These are phyloP conservation scores for Microplitis deprimator DNA, from an alignment of 2,888 invertebrate species.

Conservation along the genomic window DNA sequence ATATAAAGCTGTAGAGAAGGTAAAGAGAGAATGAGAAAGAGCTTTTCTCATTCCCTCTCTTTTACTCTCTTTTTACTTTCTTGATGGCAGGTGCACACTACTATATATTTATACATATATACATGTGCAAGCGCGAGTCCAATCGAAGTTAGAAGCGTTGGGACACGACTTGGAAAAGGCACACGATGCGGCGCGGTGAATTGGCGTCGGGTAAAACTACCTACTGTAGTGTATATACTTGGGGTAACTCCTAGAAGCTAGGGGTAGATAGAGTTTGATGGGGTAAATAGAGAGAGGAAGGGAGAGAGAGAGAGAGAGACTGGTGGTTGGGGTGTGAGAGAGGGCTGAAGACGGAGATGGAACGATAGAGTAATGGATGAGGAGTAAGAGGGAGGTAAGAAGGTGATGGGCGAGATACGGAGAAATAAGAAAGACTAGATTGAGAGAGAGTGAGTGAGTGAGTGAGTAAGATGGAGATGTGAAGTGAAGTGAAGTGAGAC, in stretches of 20 bases:
- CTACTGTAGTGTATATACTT: not conserved
- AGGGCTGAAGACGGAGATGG: not conserved
- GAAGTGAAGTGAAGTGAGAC: not conserved
- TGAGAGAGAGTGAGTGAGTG: not conserved
- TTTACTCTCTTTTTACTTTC: slow-evolving; percentile 2
- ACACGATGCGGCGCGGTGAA: slow-evolving; percentile 32
- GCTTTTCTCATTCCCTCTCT: not conserved
- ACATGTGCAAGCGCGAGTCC: slow-evolving; percentile 14
- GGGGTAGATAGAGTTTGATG: not conserved
- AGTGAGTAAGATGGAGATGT: not conserved
- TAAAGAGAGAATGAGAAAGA: not conserved
- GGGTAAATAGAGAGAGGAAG: not conserved
- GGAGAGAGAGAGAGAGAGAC: not conserved
- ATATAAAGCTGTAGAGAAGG: not conserved
- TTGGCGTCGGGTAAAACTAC: slow-evolving; percentile 8
- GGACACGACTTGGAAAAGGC: slow-evolving; percentile 29
- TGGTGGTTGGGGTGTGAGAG: not conserved
- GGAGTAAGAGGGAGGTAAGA: not conserved
- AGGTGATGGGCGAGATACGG: not conserved
- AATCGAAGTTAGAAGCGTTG: slow-evolving; percentile 38
- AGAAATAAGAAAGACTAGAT: not conserved
- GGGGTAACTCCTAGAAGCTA: not conserved
- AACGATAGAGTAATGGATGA: not conserved
- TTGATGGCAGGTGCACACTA: slow-evolving; percentile 8
- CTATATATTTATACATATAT: slow-evolving; percentile 15